Percentiles rank a stretch among this genome's conserved stretches.
Evolutionary conservation across 2,113 vertebrate species (phyloP).

Genomic region (Gadus chalcogrammus): DNA sequence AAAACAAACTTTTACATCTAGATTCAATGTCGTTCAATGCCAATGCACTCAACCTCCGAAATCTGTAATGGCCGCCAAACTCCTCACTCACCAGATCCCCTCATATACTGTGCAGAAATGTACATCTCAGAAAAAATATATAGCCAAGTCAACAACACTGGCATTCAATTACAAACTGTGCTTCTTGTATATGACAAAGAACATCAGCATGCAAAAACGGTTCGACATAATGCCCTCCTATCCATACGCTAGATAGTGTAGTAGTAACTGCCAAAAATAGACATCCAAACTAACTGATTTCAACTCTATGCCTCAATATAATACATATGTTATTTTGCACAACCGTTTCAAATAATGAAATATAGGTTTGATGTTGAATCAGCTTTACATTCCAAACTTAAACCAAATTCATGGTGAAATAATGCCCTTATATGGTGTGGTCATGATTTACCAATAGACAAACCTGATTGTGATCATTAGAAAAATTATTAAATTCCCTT

Average conservation of each 20-base stretch:
- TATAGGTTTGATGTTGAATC: background rate
- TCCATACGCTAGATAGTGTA: constrained; percentile 35
- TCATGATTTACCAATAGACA: too few species aligned
- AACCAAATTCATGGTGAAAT: constrained; percentile 6
- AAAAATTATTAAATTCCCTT: too few species aligned
- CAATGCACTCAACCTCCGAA: constrained; percentile 4
- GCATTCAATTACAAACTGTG: too few species aligned
- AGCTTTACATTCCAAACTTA: background rate
- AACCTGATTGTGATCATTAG: too few species aligned
- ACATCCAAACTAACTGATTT: constrained; percentile 44
- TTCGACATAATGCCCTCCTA: constrained; percentile 64
- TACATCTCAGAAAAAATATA: too few species aligned
- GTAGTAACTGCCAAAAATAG: constrained; percentile 26
- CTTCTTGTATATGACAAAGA: background rate
- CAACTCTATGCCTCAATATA: background rate
- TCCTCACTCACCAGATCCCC: constrained; percentile 15
- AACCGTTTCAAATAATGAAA: too few species aligned
- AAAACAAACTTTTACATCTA: constrained; percentile 45
- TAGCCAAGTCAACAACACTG: too few species aligned
- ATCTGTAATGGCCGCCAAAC: constrained; percentile 6
- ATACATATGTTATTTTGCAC: too few species aligned
- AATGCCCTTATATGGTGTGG: too few species aligned
- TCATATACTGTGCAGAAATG: constrained; percentile 13
- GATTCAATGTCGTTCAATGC: constrained; percentile 19
- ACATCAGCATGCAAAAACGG: constrained; percentile 55